Evolutionary conservation across 2,113 vertebrate species (phyloP), one percentile per base, ranked within the genome.

Genomic region (Tyto alba): DNA sequence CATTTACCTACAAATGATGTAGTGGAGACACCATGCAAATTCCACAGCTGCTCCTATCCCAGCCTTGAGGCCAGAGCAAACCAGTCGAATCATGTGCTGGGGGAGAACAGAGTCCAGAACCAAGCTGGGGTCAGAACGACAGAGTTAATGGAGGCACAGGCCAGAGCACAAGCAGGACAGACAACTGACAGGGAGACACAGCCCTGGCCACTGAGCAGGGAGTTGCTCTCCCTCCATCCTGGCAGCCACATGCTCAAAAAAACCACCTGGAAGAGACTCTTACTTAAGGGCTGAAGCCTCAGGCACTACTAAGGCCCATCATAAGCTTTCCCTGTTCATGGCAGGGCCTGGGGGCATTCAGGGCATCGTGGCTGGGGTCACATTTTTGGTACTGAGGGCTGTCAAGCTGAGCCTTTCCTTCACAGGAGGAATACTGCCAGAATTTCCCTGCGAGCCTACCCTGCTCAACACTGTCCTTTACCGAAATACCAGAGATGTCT

Each of bases 21-120:
- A 99, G 97, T 99, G 99, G 82, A 99, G 98, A 93, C 99, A 99
- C 99, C 99, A 99, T 0, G 99, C 99, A 93, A 98, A 99, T 96
- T 99, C 99, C 87, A 99, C 98, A 1, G 98, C 98, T 1, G 98
- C 98, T 74, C 98, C 98, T 69, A 98, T 89, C 41, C 98, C 98
- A 81, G 98, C 98, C 89, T 98, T 98, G 55, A 98, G 97, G 85
- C 98, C 97, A 0, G 98, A 98, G 23, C 97, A 98, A 84, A 99
- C 90, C 79, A 98, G 95, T 2, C 72, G 97, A 64, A 99, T 97
- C 95, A 99, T 97, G 71, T 98, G 97, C 90, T 98, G 97, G 38
- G 98, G 98, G 64, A 99, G 98, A 34, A 89, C 94, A 2, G 99
- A 99, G 72, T 96, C 97, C 86, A 99, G 90, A 47, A 99, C 97